Conservation (phyloP, 92 coral and sea anemone species). For the Palythoa grandis region DNA sequence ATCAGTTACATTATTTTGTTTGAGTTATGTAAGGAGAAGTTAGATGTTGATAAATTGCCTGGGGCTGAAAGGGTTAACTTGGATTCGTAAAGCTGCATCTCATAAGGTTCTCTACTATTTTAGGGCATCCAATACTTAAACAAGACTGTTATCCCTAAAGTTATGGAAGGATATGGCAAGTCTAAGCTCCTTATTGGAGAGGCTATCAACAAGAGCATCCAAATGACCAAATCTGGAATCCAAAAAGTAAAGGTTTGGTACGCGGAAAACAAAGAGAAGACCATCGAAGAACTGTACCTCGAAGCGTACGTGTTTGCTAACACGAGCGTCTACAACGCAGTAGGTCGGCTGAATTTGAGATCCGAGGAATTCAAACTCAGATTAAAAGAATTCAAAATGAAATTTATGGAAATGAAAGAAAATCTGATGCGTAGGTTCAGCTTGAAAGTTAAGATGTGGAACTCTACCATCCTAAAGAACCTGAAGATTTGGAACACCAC, state of each 20-base stretch:
- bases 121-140: slow-evolving; percentile 54
- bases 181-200: slow-evolving; percentile 66
- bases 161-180: slow-evolving; percentile 51
- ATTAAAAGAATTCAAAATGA: slow-evolving; percentile 25
- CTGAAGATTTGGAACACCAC: slow-evolving; percentile 66
- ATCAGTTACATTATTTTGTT: no score
- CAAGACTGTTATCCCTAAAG: slow-evolving; percentile 64
- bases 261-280: slow-evolving; percentile 79
- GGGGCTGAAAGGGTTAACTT: no score
- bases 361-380: slow-evolving; percentile 30
- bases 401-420: slow-evolving; percentile 44
- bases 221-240: slow-evolving; percentile 53
- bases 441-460: slow-evolving; percentile 50
- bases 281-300: slow-evolving; percentile 70
- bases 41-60: no score
- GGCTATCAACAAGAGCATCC: slow-evolving; percentile 55
- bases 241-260: slow-evolving; percentile 75
- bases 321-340: slow-evolving; percentile 23
- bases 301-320: slow-evolving; percentile 57
- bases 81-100: not conserved
- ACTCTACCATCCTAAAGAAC: slow-evolving; percentile 38
- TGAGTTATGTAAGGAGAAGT: no score
- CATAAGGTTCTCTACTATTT: not conserved
- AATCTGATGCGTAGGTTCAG: slow-evolving; percentile 48
- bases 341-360: slow-evolving; percentile 17